Evolutionary conservation across 2,797 vertebrate species (phyloP).

Genomic region (Oryzias sinensis): DNA sequence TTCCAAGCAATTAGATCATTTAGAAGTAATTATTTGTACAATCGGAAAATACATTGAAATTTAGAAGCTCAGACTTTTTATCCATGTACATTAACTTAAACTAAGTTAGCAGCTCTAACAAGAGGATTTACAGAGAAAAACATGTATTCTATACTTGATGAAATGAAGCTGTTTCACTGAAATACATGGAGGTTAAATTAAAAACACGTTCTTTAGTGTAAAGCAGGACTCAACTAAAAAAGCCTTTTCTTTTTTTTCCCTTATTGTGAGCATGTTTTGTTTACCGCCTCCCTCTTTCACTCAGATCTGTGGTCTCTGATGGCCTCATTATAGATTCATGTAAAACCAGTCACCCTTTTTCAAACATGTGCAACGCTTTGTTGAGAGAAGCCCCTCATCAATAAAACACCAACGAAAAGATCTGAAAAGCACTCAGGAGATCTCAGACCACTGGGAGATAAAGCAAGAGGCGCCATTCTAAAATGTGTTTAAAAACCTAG

Average conservation of each 20-base stretch:
- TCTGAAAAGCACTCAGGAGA: slow-evolving; percentile 4
- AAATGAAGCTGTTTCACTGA: neutral
- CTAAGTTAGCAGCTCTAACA: slow-evolving; percentile 1
- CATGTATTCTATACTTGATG: neutral
- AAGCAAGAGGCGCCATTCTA: no score
- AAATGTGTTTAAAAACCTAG: no score
- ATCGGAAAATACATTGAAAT: slow-evolving; percentile 10
- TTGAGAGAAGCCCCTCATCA: slow-evolving; percentile 16
- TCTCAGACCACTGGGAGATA: neutral
- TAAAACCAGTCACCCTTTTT: slow-evolving; percentile 13
- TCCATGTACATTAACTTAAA: neutral
- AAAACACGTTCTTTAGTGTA: no score
- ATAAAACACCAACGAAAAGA: neutral
- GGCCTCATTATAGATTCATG: no score
- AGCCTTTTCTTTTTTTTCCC: no score
- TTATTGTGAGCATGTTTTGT: neutral
- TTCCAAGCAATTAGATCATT: slow-evolving; percentile 10
- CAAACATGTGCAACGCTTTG: slow-evolving; percentile 21
- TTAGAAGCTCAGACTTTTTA: slow-evolving; percentile 1
- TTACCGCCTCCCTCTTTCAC: no score
- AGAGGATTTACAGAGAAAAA: slow-evolving; percentile 1
- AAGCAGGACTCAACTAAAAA: no score
- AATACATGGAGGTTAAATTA: no score
- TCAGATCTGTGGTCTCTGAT: no score
- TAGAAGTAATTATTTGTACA: slow-evolving; percentile 8